A percentile compares a stretch with the other conserved stretches of the same genome.
phyloP scores from a whole-genome alignment of 2,797 vertebrate genomes.

The Acestrorhynchus altus region DNA sequence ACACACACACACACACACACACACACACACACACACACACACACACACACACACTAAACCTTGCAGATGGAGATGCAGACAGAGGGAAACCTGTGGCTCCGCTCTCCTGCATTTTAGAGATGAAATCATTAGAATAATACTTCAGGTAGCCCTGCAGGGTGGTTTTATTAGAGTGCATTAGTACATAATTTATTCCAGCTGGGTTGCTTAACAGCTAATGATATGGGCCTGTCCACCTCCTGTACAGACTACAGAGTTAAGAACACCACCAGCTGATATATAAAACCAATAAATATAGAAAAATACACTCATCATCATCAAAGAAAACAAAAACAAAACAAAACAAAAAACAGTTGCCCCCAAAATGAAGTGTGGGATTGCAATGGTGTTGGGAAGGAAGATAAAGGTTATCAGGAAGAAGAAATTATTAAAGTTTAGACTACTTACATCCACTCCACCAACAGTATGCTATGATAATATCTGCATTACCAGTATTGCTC shows the following conservation, averaged over 20 bases:
- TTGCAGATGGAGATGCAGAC: conserved; percentile 23
- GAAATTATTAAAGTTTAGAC: too few species aligned
- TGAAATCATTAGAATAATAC: conserved; percentile 74
- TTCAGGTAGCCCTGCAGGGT: conserved; percentile 66
- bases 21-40: not conserved
- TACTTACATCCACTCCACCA: too few species aligned
- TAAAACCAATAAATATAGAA: too few species aligned
- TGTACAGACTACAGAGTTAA: conserved; percentile 10
- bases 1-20: not conserved
- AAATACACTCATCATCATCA: too few species aligned
- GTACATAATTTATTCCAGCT: conserved; percentile 69
- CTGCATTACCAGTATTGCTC: too few species aligned
- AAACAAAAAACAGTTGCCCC: too few species aligned
- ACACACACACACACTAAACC: conserved; percentile 2
- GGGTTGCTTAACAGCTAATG: conserved; percentile 54
- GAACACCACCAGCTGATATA: conserved; percentile 1
- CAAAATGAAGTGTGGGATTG: too few species aligned
- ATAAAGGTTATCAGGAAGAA: too few species aligned
- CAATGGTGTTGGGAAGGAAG: too few species aligned
- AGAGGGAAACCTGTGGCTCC: conserved; percentile 33
- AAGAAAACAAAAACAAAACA: too few species aligned
- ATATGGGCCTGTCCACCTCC: conserved; percentile 30
- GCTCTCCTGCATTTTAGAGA: conserved; percentile 54
- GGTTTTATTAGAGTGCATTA: conserved; percentile 69
- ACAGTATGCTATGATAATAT: too few species aligned